Evolutionary conservation across 2,888 invertebrate genomes (phyloP), one percentile per base, ranked within the genome.

Genomic region (Melieria crassipennis): DNA sequence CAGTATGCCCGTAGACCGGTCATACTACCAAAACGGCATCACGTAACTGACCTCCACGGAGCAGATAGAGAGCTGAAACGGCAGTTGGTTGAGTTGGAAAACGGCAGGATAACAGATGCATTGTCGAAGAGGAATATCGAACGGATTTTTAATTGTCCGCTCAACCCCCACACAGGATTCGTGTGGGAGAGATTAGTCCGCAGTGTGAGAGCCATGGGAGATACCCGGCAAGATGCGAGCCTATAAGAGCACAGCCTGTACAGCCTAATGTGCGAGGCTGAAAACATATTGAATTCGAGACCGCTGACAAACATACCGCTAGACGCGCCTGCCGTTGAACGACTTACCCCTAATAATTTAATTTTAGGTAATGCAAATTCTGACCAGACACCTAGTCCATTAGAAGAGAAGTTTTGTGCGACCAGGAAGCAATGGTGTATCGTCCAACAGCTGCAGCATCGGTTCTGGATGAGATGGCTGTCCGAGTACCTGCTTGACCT

Each of bases 141-240:
- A 10, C 76, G 76, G 75, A 3, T 68, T 9, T 77, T 77, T 62
- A 78, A 75, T 16, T 69, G 66, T 45, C 75, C 73, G 13, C 42
- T 45, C 1, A 73, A 75, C n/a, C 73, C 73, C 10, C 48, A 60
- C 5, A 70, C 61, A 9, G 73, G 73, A 5, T 73, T 69, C 13
- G 60, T 63, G 9, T 75, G 73, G 75, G 75, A 75, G 57, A 52
- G 69, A 13, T 46, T 73, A 48, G 67, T 75, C 2, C 71, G 68
- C 45, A 70, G 73, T 10, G 66, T 75, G 0, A 76, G 56, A 42
- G 9, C 71, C 10, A 16, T 75, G 10, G 46, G 10, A n/a, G 67
- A 43, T 61, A 46, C 46, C 9, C 30, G 47, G 30, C 30, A 16
- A 4, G 50, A 50, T 16, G 48, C 46, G 7, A 63, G 6, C 13